Percentiles rank a stretch among this genome's conserved stretches.
Evolutionary conservation across 2,888 invertebrate species (phyloP).

Genomic region (Gonocerus acuteangulatus): DNA sequence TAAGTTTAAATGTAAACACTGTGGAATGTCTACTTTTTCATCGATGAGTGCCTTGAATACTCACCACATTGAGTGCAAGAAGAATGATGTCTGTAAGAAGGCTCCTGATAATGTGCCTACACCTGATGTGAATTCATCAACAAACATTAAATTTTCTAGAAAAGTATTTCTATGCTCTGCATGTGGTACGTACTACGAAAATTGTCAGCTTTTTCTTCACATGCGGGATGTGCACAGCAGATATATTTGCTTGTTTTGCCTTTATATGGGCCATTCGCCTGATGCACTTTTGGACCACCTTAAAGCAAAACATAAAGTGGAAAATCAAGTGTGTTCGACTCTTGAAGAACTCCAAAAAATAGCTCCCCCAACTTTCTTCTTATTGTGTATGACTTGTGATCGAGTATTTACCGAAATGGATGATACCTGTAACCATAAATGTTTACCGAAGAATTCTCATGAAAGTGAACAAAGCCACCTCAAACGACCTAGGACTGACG

Average conservation of each 20-base stretch:
- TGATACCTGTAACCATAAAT: constrained; percentile 68
- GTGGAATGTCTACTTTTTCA: constrained; percentile 59
- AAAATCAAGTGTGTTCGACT: constrained; percentile 59
- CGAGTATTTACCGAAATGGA: constrained; percentile 62
- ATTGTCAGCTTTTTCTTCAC: constrained; percentile 77
- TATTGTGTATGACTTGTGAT: constrained; percentile 75
- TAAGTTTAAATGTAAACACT: constrained; percentile 66
- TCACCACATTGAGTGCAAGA: constrained; percentile 57
- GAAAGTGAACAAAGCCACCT: neutral
- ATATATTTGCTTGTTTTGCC: constrained; percentile 73
- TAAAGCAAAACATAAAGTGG: constrained; percentile 67
- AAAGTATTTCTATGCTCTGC: constrained; percentile 75
- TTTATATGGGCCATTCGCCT: constrained; percentile 72
- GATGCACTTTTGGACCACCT: constrained; percentile 72
- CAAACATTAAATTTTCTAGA: constrained; percentile 60
- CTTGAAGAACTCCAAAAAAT: constrained; percentile 58
- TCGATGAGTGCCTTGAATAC: constrained; percentile 59
- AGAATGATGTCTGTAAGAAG: constrained; percentile 44
- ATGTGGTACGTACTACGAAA: constrained; percentile 76
- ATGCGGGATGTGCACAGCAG: constrained; percentile 75
- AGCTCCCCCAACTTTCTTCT: constrained; percentile 60
- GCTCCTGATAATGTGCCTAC: constrained; percentile 42
- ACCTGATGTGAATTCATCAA: constrained; percentile 40
- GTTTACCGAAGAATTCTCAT: constrained; percentile 40
- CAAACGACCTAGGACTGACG: neutral